phyloP scores from a whole-genome alignment of 2,888 invertebrate genomes.

The Calameuta pallipes region DNA sequence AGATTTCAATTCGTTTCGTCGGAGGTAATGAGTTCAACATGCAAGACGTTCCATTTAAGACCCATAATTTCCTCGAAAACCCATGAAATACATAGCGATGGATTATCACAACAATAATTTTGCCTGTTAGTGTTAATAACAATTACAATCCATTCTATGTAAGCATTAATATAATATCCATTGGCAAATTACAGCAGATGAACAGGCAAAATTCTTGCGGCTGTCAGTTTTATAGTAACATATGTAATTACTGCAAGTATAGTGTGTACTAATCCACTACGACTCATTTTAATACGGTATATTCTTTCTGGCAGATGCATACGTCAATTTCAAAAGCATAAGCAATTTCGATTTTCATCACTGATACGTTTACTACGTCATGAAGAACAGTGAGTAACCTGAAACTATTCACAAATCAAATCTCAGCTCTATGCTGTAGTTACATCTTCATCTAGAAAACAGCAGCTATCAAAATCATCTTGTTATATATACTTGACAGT shows the following conservation, averaged over 20 bases:
- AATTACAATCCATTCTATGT: not conserved
- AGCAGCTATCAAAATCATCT: not conserved
- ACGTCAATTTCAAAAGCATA: not conserved
- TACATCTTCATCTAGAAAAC: not conserved
- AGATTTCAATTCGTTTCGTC: constrained; percentile 40
- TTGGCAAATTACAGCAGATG: not conserved
- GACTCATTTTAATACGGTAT: constrained; percentile 6
- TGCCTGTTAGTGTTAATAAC: not conserved
- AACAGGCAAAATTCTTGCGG: constrained; percentile 40
- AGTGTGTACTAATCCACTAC: constrained; percentile 29
- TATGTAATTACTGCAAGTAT: constrained; percentile 21
- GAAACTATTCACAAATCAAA: not conserved
- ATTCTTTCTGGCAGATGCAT: not conserved
- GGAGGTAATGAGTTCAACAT: constrained; percentile 37
- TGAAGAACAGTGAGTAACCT: not conserved
- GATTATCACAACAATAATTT: not conserved
- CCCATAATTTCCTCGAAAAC: constrained; percentile 1
- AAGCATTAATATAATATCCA: not conserved
- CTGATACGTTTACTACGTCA: not conserved
- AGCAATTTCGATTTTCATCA: not conserved
- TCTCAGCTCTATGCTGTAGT: not conserved
- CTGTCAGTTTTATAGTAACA: constrained; percentile 19
- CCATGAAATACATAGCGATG: not conserved
- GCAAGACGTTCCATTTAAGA: constrained; percentile 23
- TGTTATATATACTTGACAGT: not conserved